Percentiles rank a stretch among this genome's conserved stretches.
Conservation (phyloP, 64 coral and sea anemone genomes). For the Dendronephthya gigantea region DNA sequence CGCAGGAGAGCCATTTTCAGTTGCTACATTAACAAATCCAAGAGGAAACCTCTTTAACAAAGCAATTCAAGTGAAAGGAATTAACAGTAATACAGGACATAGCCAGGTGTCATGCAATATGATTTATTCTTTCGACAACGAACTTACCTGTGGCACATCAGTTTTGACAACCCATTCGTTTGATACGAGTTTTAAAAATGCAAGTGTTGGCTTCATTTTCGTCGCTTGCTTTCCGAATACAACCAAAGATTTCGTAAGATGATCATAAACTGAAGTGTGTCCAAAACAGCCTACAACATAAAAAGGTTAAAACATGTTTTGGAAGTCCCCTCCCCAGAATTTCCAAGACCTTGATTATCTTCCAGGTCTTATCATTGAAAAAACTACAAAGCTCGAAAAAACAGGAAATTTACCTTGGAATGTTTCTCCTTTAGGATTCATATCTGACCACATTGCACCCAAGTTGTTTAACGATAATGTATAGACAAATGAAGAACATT, state of each 20-base stretch:
- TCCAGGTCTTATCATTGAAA: no score
- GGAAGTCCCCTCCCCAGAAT: not conserved
- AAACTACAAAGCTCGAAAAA: not conserved
- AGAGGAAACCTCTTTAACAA: no score
- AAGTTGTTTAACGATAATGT: constrained; percentile 31
- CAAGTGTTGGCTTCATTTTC: constrained; percentile 24
- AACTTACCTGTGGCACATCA: not conserved
- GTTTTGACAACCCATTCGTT: constrained; percentile 23
- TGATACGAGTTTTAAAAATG: not conserved
- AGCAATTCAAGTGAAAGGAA: no score
- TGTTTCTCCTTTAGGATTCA: constrained; percentile 7
- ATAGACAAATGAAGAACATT: constrained; percentile 39
- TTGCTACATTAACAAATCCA: no score
- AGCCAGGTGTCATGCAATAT: no score
- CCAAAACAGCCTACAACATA: constrained; percentile 59
- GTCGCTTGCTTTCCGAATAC: constrained; percentile 73
- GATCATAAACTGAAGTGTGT: constrained; percentile 57
- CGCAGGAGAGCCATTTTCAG: not conserved
- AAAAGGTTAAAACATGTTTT: not conserved
- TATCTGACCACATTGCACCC: constrained; percentile 22
- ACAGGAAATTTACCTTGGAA: constrained; percentile 40
- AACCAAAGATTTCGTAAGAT: constrained; percentile 37
- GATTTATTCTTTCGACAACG: not conserved
- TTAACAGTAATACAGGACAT: no score
- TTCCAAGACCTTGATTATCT: not conserved